A percentile compares a stretch with the other conserved stretches of the same genome.
These are phyloP conservation scores for Sebastes cheni DNA, from an alignment of 2,797 vertebrate species.

Conservation along the genomic window DNA sequence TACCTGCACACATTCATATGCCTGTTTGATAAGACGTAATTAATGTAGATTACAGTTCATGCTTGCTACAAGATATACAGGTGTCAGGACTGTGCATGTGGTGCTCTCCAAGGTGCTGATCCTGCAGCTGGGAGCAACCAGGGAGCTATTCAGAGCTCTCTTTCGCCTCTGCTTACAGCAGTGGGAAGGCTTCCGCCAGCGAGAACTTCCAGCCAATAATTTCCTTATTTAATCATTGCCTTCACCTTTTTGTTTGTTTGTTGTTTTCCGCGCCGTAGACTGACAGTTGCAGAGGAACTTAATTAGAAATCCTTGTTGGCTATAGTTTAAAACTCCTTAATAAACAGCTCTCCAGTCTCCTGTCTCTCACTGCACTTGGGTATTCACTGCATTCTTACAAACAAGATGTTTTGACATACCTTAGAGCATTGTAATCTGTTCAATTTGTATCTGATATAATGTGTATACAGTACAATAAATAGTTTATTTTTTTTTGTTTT, in stretches of 20 bases:
- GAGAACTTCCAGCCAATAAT: background rate
- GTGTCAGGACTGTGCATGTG: background rate
- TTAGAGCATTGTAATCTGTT: background rate
- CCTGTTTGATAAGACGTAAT: background rate
- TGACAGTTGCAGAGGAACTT: background rate
- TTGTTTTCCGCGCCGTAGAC: background rate
- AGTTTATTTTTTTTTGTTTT: too few relatives aligned
- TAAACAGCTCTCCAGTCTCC: background rate
- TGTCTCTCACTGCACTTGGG: background rate
- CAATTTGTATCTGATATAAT: too few relatives aligned
- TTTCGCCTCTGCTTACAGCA: background rate
- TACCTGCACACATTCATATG: background rate
- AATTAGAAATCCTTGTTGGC: background rate
- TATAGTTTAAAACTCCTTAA: background rate
- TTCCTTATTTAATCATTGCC: background rate
- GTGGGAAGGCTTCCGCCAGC: background rate
- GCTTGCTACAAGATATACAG: background rate
- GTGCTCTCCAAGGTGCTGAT: background rate
- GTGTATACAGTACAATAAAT: too few relatives aligned
- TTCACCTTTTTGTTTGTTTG: background rate
- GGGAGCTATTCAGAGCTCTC: background rate
- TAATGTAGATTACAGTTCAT: background rate
- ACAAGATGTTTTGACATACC: background rate
- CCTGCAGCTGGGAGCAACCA: background rate
- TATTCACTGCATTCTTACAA: background rate